Evolutionary conservation across 2,797 vertebrate species (phyloP), one percentile per base, ranked within the genome.

Genomic region (Avahi laniger): DNA sequence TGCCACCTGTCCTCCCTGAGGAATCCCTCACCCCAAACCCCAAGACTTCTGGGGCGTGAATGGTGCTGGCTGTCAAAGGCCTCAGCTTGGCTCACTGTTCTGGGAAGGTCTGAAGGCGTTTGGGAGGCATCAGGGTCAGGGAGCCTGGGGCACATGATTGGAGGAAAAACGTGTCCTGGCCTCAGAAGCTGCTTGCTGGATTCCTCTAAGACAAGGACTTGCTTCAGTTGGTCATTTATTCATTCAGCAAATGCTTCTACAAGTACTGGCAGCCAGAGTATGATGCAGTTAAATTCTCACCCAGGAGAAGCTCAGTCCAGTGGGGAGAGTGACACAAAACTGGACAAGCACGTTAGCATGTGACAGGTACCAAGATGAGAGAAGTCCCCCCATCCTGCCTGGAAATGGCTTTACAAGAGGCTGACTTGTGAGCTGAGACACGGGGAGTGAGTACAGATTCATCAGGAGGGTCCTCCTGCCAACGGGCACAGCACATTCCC

Each of bases 61-160:
- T 50, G 52, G 76, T 96, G 67, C 81, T 95, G 72, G 41, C 93
- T 85, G 46, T 89, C 89, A 50, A 35, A 84, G 46, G 18, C 87
- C 30, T 94, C 85, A 54, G 81, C 69, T 15, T 43, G 20, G 50
- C 76, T 94, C 52, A 48, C 63, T 96, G 63, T 73, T 80, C 6
- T 89, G 91, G 96, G 96, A 94, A 90, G 22, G 52, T 96, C 93
- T 95, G 75, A 67, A 69, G 72, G 83, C 80, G 69, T 85, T 88
- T 94, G 97, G 97, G 97, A 96, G 93, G 93, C 89, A 61, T 52
- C 54, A 85, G 82, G 89, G 52, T 94, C 65, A 97, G 96, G 94
- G 88, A 88, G 30, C 54, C 50, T 76, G 75, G 92, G 94, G 22
- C 85, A 80, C 89, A 7, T 76, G 35, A 89, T 18, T 89, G 59